phyloP scores from a whole-genome alignment of 2,113 vertebrate genomes.

The Eptatretus burgeri region DNA sequence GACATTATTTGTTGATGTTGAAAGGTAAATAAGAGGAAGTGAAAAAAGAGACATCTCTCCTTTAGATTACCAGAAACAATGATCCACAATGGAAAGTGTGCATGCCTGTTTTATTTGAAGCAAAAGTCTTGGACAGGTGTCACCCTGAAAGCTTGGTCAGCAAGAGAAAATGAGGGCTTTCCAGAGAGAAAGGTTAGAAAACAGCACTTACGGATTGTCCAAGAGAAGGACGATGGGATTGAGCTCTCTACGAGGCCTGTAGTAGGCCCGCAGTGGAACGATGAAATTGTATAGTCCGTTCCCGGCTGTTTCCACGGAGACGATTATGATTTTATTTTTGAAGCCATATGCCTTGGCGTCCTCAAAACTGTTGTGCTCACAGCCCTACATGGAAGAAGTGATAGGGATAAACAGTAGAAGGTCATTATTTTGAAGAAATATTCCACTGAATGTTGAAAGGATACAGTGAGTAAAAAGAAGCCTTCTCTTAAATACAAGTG shows the following conservation, averaged over 20 bases:
- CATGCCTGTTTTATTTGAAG: too few species aligned
- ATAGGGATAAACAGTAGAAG: too few species aligned
- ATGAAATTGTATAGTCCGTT: conserved; percentile 48
- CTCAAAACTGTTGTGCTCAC: conserved; percentile 26
- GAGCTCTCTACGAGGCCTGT: conserved; percentile 32
- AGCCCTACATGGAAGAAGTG: conserved; percentile 9
- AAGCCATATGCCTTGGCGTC: conserved; percentile 34
- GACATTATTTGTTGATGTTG: too few species aligned
- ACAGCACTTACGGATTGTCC: conserved; percentile 22
- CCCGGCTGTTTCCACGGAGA: conserved; percentile 31
- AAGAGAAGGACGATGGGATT: conserved; percentile 35
- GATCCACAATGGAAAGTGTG: too few species aligned
- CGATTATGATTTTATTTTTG: conserved; percentile 36
- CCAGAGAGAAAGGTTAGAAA: not conserved
- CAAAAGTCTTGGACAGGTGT: too few species aligned
- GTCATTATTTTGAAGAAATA: too few species aligned
- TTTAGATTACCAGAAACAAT: too few species aligned
- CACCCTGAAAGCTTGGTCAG: not conserved
- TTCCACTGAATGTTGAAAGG: too few species aligned
- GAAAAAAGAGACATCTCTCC: too few species aligned
- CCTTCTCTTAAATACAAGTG: too few species aligned
- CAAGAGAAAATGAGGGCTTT: not conserved
- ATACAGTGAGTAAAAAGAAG: too few species aligned
- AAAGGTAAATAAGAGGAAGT: too few species aligned
- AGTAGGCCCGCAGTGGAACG: conserved; percentile 32